Percentiles rank a stretch among this genome's conserved stretches.
Evolutionary conservation across 1,140 invertebrate genomes (phyloP).

Genomic region (Helicoverpa armigera): DNA sequence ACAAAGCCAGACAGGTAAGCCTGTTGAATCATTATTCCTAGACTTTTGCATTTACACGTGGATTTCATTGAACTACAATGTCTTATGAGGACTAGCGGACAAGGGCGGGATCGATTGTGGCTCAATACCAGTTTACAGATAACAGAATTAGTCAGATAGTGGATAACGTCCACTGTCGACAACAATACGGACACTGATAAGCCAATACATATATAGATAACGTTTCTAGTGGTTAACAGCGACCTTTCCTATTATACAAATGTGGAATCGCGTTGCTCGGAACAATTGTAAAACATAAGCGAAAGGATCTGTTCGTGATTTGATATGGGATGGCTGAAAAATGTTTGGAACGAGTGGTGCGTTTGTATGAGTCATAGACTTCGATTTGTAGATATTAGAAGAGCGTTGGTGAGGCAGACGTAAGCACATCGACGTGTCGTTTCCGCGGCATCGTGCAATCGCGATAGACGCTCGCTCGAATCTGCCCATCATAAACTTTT

Average conservation of each 20-base stretch:
- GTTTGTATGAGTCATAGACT: constrained; percentile 40
- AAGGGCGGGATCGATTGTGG: constrained; percentile 60
- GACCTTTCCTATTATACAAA: neutral
- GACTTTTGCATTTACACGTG: neutral
- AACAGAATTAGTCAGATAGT: constrained; percentile 67
- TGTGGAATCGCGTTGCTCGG: neutral
- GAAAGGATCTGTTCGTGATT: neutral
- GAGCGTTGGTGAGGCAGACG: constrained; percentile 16
- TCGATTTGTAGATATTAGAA: constrained; percentile 3
- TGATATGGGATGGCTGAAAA: constrained; percentile 18
- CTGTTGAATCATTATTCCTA: neutral
- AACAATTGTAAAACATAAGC: neutral
- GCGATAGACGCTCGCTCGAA: constrained; percentile 27
- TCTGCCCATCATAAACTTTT: neutral
- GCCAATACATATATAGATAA: constrained; percentile 48
- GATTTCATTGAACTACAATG: neutral
- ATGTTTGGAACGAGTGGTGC: neutral
- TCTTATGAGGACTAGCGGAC: neutral
- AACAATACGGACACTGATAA: constrained; percentile 48
- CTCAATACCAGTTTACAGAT: constrained; percentile 59
- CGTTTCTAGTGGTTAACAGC: constrained; percentile 43
- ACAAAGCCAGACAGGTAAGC: no score
- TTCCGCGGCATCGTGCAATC: constrained; percentile 32
- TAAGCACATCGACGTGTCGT: constrained; percentile 34
- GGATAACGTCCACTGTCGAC: constrained; percentile 61